A percentile compares a stretch with the other conserved stretches of the same genome.
phyloP scores from a whole-genome alignment of 1,140 invertebrate species.

The Drosophila asahinai region DNA sequence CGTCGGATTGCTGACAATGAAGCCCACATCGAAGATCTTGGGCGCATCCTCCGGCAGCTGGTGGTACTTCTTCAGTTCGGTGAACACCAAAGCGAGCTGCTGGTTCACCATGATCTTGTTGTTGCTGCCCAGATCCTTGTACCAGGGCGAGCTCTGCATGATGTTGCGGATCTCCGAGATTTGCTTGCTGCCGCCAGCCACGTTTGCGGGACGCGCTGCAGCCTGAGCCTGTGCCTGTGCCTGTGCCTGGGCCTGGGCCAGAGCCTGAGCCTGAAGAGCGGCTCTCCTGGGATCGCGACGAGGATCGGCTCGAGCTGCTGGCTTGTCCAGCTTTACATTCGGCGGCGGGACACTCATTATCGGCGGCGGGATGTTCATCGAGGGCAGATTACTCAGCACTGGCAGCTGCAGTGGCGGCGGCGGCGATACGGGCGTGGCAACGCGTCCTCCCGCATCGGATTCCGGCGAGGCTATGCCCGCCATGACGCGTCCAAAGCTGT shows the following conservation, averaged over 20 bases:
- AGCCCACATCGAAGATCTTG: constrained; percentile 86
- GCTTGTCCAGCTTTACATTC: not conserved
- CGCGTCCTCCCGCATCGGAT: constrained; percentile 7
- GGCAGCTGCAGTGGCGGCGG: constrained; percentile 18
- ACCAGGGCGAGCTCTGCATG: constrained; percentile 88
- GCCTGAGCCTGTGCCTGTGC: constrained; percentile 4
- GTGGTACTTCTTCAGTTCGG: constrained; percentile 87
- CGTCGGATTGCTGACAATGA: constrained; percentile 86
- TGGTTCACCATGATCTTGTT: constrained; percentile 89
- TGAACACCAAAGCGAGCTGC: constrained; percentile 87
- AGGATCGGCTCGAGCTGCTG: constrained; percentile 48
- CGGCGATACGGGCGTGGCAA: constrained; percentile 59
- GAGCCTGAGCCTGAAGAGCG: constrained; percentile 37
- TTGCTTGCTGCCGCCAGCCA: constrained; percentile 55
- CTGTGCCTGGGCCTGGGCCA: not conserved
- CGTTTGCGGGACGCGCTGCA: constrained; percentile 1
- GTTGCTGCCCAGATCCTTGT: constrained; percentile 88
- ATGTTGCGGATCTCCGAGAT: constrained; percentile 87
- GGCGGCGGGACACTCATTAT: constrained; percentile 19
- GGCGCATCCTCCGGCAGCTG: constrained; percentile 86
- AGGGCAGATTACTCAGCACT: constrained; percentile 20
- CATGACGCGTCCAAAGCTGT: constrained; percentile 8
- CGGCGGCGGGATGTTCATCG: constrained; percentile 60
- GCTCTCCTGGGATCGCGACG: constrained; percentile 65
- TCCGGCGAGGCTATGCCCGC: constrained; percentile 62